Evolutionary conservation across 2,797 vertebrate species (phyloP).

Genomic region (Sitta carolinensis): DNA sequence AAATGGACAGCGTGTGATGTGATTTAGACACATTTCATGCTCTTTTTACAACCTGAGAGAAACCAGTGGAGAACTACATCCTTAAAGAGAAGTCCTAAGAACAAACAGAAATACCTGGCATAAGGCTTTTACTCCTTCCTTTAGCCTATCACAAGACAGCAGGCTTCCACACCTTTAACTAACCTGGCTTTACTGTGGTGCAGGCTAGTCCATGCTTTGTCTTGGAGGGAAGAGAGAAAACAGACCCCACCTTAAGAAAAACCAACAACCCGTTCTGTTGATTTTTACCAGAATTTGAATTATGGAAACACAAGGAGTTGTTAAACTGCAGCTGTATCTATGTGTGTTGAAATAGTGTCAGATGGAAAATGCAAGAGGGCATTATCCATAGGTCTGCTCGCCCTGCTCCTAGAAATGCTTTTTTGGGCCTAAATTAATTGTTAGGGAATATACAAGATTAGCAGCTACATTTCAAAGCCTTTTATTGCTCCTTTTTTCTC

Average conservation of each 20-base stretch:
- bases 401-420: background rate
- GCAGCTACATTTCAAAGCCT: background rate
- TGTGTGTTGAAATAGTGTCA: background rate
- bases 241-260: background rate
- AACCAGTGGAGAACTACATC: background rate
- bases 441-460: background rate
- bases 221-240: background rate
- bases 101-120: background rate
- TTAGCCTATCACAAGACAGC: background rate
- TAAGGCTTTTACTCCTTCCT: background rate
- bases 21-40: background rate
- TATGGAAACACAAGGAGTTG: accelerated
- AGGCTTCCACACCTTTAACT: background rate
- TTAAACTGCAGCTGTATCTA: background rate
- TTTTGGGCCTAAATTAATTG: background rate
- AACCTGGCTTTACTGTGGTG: background rate
- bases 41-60: background rate
- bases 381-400: accelerated
- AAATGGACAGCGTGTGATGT: background rate
- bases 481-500: background rate
- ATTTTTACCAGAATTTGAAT: background rate
- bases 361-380: background rate
- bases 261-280: background rate
- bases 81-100: background rate
- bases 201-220: background rate